A percentile compares a stretch with the other conserved stretches of the same genome.
Evolutionary conservation across 2,113 vertebrate species (phyloP).

Genomic region (Megaleporinus macrocephalus): DNA sequence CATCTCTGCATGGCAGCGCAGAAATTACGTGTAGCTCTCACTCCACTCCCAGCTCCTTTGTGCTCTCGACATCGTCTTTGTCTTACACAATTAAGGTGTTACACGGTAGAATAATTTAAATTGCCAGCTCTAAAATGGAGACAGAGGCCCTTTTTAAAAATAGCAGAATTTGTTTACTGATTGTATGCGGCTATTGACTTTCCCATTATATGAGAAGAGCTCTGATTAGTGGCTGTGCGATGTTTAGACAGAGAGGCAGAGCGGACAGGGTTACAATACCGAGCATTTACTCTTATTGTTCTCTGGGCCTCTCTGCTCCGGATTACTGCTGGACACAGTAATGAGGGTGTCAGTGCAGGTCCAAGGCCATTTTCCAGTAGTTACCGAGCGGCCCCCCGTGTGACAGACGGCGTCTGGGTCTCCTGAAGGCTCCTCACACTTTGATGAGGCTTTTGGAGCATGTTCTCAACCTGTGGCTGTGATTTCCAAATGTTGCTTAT

Average conservation of each 20-base stretch:
- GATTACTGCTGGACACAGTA: constrained; percentile 58
- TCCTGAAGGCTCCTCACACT: constrained; percentile 29
- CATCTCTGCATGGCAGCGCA: constrained; percentile 81
- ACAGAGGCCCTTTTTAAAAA: constrained; percentile 81
- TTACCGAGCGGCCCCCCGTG: constrained; percentile 41
- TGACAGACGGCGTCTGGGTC: constrained; percentile 37
- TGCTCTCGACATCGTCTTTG: constrained; percentile 92
- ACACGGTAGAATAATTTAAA: constrained; percentile 96
- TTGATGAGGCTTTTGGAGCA: constrained; percentile 13
- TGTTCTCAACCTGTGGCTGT: neutral
- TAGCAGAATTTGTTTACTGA: constrained; percentile 90
- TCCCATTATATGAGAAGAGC: constrained; percentile 85
- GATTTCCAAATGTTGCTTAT: constrained; percentile 28
- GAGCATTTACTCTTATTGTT: constrained; percentile 76
- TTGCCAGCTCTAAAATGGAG: constrained; percentile 86
- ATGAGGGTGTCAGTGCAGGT: constrained; percentile 64
- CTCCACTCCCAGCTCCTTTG: constrained; percentile 84
- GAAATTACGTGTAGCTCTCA: constrained; percentile 86
- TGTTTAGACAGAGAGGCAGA: constrained; percentile 47
- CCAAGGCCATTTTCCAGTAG: constrained; percentile 63
- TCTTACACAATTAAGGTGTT: constrained; percentile 97
- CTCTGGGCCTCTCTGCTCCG: constrained; percentile 54
- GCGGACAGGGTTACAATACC: constrained; percentile 72
- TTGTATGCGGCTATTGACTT: constrained; percentile 87
- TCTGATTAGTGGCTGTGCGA: constrained; percentile 71